Conservation (phyloP, 2,888 invertebrate species). For the Agrotis clavis region DNA sequence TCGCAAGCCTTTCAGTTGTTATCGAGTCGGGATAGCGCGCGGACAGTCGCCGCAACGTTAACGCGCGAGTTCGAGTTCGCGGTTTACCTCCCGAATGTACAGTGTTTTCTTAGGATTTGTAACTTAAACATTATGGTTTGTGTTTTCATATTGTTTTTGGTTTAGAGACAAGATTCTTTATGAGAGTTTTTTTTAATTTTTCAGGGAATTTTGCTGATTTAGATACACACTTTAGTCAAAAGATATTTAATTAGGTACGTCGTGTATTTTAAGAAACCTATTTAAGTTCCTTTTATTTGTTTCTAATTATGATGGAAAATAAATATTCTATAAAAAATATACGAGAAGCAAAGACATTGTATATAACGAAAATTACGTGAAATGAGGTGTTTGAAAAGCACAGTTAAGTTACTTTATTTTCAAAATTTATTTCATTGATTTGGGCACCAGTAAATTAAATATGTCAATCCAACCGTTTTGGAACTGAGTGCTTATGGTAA, state of each 20-base stretch:
- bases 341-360: no score
- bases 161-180: conserved; percentile 1
- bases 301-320: neutral
- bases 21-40: conserved; percentile 65
- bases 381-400: no score
- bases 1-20: conserved; percentile 67
- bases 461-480: neutral
- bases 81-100: conserved; percentile 50
- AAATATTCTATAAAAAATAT: no score
- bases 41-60: conserved; percentile 56
- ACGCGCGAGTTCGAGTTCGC: conserved; percentile 64
- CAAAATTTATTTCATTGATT: no score
- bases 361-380: no score
- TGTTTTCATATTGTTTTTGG: conserved; percentile 31
- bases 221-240: neutral
- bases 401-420: no score
- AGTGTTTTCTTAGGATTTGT: conserved; percentile 55
- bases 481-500: no score
- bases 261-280: neutral
- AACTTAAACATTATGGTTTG: conserved; percentile 60
- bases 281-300: no score
- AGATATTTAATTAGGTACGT: neutral
- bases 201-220: neutral
- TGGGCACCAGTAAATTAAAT: neutral
- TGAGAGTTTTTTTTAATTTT: neutral